Percentiles rank a stretch among this genome's conserved stretches.
These are phyloP conservation scores for Ornithoptera priamus DNA, from an alignment of 2,888 invertebrate genomes.

Conservation along the genomic window DNA sequence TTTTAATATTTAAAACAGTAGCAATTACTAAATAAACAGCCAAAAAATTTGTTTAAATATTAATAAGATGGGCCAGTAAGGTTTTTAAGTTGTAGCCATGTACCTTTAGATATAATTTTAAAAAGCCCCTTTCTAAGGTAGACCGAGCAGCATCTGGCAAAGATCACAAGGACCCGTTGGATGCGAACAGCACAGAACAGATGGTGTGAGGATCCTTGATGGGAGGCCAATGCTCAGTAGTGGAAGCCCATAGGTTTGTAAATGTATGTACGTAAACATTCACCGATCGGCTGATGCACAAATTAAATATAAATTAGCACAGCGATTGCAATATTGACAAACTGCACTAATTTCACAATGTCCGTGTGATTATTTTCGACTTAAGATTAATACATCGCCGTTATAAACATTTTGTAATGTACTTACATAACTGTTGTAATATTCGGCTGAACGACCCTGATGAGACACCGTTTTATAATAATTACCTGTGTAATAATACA, in stretches of 20 bases:
- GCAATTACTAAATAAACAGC: no score
- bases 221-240: not conserved
- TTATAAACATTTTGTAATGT: conserved; percentile 55
- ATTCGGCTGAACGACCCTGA: conserved; percentile 43
- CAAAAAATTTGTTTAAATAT: no score
- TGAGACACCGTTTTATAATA: conserved; percentile 36
- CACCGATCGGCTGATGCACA: conserved; percentile 2
- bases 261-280: not conserved
- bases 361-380: conserved; percentile 44
- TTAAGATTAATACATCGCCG: conserved; percentile 36
- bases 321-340: conserved; percentile 29
- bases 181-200: no score
- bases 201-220: not conserved
- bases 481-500: conserved; percentile 7
- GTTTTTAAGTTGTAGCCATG: no score
- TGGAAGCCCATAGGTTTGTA: not conserved
- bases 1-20: no score
- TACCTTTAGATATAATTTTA: no score
- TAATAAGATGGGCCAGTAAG: no score
- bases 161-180: no score
- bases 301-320: conserved; percentile 37
- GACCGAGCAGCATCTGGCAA: no score
- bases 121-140: no score
- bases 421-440: conserved; percentile 53
- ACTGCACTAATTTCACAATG: conserved; percentile 55